A percentile compares a stretch with the other conserved stretches of the same genome.
Evolutionary conservation across 2,113 vertebrate species (phyloP).

Genomic region (Coptodon rendalli): DNA sequence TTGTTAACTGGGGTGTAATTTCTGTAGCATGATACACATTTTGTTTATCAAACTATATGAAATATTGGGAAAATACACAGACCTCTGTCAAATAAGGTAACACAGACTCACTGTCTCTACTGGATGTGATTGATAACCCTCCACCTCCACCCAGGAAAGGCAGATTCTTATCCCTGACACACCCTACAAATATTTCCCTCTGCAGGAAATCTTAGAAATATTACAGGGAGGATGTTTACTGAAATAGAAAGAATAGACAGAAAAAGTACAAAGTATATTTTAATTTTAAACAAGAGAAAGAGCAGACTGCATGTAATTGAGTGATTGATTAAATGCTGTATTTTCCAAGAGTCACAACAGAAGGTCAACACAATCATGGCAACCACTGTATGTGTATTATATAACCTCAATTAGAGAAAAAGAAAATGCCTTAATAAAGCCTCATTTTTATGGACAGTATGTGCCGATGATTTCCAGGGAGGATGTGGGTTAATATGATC

Average conservation of each 20-base stretch:
- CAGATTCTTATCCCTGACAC: not conserved
- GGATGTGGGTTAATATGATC: not conserved
- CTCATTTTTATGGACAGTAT: not conserved
- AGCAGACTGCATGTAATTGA: not conserved
- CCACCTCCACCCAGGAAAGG: not conserved
- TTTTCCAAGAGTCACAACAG: not conserved
- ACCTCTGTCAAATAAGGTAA: not conserved
- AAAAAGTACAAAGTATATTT: not conserved
- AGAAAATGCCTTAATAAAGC: slow-evolving; percentile 4
- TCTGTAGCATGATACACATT: not conserved
- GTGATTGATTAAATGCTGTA: not conserved
- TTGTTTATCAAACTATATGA: not conserved
- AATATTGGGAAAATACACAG: not conserved
- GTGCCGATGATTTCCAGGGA: not conserved
- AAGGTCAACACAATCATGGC: not conserved
- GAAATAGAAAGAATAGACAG: not conserved
- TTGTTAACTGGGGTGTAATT: not conserved
- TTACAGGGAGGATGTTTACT: not conserved
- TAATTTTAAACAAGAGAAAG: not conserved
- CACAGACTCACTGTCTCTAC: not conserved
- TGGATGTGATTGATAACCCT: not conserved
- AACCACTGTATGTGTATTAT: slow-evolving; percentile 4
- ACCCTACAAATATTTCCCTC: not conserved
- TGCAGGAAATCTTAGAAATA: not conserved
- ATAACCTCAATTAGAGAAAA: not conserved